Percentiles rank a stretch among this genome's conserved stretches.
These are phyloP conservation scores for Argopecten irradians DNA, from an alignment of 1,140 invertebrate genomes.

Conservation along the genomic window DNA sequence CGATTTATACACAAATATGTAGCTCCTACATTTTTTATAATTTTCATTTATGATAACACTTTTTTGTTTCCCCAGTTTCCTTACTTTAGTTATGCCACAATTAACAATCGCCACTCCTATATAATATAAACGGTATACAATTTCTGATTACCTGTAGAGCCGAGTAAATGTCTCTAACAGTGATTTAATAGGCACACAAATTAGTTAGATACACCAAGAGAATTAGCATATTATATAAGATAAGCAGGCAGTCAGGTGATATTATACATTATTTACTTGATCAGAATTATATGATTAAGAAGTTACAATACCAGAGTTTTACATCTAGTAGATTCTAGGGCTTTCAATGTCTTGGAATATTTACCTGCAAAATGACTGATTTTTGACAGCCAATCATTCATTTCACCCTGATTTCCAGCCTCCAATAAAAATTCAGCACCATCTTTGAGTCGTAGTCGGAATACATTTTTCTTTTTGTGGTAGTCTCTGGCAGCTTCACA, in stretches of 20 bases:
- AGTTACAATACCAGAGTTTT: not conserved
- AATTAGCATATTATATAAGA: not conserved
- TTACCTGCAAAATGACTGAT: conserved; percentile 91
- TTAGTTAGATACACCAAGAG: not conserved
- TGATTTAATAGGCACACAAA: not conserved
- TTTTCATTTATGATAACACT: too few relatives aligned
- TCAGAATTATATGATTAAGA: not conserved
- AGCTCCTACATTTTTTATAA: too few relatives aligned
- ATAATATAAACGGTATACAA: too few relatives aligned
- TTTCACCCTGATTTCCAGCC: conserved; percentile 84
- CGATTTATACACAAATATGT: too few relatives aligned
- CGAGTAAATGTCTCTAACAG: not conserved
- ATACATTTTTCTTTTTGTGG: conserved; percentile 95
- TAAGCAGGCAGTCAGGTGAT: not conserved
- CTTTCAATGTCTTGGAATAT: not conserved
- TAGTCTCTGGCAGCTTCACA: conserved; percentile 93
- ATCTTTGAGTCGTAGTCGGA: conserved; percentile 88
- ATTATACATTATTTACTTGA: not conserved
- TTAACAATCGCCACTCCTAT: too few relatives aligned
- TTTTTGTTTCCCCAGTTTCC: too few relatives aligned
- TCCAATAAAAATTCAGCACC: conserved; percentile 95
- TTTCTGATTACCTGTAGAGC: too few relatives aligned
- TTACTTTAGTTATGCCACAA: too few relatives aligned
- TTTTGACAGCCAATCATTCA: conserved; percentile 96
- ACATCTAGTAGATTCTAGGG: not conserved